Percentiles rank a stretch among this genome's conserved stretches.
Evolutionary conservation across 2,888 invertebrate species (phyloP).

Genomic region (Nesidiocoris tenuis): DNA sequence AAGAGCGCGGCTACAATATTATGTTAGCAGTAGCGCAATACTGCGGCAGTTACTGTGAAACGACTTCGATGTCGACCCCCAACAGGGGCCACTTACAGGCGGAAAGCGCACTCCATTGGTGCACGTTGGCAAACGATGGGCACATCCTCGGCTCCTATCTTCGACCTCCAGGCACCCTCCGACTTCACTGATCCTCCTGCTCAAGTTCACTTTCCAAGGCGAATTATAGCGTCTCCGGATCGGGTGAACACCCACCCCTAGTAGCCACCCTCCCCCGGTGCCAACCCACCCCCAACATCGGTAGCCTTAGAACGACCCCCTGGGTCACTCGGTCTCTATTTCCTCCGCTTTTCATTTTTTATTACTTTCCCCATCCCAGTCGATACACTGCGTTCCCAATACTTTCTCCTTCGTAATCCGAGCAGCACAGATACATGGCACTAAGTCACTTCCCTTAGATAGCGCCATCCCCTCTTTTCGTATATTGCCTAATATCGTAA

Average conservation of each 20-base stretch:
- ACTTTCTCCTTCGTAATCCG: neutral
- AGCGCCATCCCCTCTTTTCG: neutral
- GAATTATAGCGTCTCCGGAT: conserved; percentile 21
- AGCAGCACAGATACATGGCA: conserved; percentile 24
- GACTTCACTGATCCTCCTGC: neutral
- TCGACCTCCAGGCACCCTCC: conserved; percentile 12
- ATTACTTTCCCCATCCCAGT: neutral
- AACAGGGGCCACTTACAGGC: neutral
- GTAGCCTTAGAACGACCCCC: neutral
- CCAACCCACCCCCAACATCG: neutral
- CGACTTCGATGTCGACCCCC: neutral
- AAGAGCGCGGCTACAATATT: neutral
- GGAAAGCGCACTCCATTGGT: neutral
- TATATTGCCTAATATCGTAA: conserved; percentile 35
- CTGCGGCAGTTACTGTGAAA: neutral
- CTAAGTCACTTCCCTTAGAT: conserved; percentile 26
- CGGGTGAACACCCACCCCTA: too few species aligned
- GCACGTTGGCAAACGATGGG: neutral
- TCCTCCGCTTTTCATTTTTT: neutral
- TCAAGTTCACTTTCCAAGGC: neutral
- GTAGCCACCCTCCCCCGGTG: neutral
- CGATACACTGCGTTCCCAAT: conserved; percentile 1
- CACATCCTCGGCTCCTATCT: conserved; percentile 12
- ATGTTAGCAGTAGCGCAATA: neutral
- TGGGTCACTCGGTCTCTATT: neutral